These are phyloP conservation scores for Calliopsis andreniformis DNA, from an alignment of 1,140 invertebrate species.

Conservation along the genomic window DNA sequence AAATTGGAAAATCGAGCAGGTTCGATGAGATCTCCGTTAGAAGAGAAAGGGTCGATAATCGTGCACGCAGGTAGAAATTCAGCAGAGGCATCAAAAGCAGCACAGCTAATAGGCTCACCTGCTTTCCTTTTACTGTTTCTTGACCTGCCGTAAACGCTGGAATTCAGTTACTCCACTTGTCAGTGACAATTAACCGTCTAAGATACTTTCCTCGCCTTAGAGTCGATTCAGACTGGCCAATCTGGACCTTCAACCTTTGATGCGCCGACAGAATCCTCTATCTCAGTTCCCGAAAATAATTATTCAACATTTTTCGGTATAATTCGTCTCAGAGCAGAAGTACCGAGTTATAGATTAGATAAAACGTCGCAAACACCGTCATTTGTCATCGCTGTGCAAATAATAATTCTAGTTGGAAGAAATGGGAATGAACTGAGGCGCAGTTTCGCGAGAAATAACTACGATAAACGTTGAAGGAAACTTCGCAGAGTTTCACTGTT, in stretches of 20 bases:
- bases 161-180: constrained; percentile 59
- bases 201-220: constrained; percentile 15
- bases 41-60: constrained; percentile 53
- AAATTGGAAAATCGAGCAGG: constrained; percentile 25
- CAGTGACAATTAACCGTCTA: constrained; percentile 26
- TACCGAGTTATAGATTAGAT: constrained; percentile 37
- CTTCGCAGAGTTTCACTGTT: too few species aligned
- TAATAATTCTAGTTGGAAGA: background rate
- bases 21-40: constrained; percentile 33
- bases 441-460: background rate
- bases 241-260: too few species aligned
- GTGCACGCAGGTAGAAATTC: constrained; percentile 25
- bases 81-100: constrained; percentile 37
- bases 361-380: background rate
- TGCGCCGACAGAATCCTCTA: too few species aligned
- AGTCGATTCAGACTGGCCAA: too few species aligned
- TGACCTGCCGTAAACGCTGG: constrained; percentile 62
- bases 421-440: background rate
- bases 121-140: constrained; percentile 68
- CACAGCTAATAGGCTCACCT: constrained; percentile 42
- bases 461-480: background rate
- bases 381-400: background rate
- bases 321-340: too few species aligned
- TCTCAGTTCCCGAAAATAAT: too few species aligned
- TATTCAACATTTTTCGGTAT: too few species aligned